These are phyloP conservation scores for Musca vetustissima DNA, from an alignment of 1,140 invertebrate genomes.

Conservation along the genomic window DNA sequence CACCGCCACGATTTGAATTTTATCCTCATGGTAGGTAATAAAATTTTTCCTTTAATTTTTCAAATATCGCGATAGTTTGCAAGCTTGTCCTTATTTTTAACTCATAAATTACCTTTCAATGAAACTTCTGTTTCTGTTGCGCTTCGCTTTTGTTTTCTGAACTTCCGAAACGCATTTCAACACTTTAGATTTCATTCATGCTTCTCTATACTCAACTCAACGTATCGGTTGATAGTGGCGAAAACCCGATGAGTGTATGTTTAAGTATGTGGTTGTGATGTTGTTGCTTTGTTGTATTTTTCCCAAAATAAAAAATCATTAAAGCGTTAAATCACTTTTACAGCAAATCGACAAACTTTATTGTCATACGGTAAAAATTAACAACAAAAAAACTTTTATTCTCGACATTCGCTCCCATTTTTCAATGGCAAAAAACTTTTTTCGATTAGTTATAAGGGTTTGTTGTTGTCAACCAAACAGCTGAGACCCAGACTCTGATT, in stretches of 20 bases:
- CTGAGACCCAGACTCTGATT: slow-evolving; percentile 7
- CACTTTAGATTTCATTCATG: slow-evolving; percentile 18
- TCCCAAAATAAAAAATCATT: slow-evolving; percentile 2
- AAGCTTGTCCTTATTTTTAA: no score
- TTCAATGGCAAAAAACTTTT: neutral
- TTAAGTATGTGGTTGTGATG: neutral
- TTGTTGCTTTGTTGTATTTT: no score
- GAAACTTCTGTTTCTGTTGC: slow-evolving; percentile 6
- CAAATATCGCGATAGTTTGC: no score
- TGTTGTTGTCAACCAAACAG: slow-evolving; percentile 18
- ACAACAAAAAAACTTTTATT: no score
- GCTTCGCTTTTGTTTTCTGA: no score
- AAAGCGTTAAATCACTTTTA: slow-evolving; percentile 21
- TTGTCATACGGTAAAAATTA: neutral
- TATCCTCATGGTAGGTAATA: no score
- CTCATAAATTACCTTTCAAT: neutral
- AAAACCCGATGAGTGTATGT: neutral
- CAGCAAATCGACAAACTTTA: neutral
- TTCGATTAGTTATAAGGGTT: no score
- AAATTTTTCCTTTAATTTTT: no score
- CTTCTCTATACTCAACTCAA: no score
- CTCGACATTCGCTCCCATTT: neutral
- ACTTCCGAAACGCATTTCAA: neutral
- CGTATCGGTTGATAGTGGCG: neutral
- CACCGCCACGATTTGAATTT: no score